Conservation (phyloP, 35 echinoderm and acorn worm species). For the Patiria miniata region DNA sequence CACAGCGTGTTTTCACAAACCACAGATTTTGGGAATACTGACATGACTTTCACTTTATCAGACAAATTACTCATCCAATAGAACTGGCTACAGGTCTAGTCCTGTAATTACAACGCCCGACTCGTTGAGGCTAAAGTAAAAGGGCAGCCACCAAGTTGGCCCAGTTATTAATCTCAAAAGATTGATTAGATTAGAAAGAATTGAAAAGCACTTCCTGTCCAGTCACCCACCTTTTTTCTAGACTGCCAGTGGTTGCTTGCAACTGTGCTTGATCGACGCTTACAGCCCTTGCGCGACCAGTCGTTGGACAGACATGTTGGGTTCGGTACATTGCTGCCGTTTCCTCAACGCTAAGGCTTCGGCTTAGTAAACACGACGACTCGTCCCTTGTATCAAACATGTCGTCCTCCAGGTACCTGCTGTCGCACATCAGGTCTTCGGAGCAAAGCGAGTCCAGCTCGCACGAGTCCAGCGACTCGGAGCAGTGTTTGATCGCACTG, state of each 20-base stretch:
- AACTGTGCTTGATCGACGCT: neutral
- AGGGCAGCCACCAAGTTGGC: neutral
- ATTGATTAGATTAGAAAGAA: neutral
- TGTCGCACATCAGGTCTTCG: constrained; percentile 39
- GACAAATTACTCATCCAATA: neutral
- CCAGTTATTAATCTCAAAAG: neutral
- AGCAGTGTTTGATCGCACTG: constrained; percentile 26
- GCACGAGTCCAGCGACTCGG: constrained; percentile 25
- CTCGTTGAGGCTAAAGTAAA: too few species aligned
- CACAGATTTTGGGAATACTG: too few species aligned
- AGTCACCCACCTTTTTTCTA: constrained; percentile 22
- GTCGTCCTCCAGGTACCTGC: constrained; percentile 25
- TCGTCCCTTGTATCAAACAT: neutral
- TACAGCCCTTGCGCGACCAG: neutral
- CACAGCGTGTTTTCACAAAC: too few species aligned
- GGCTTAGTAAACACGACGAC: neutral
- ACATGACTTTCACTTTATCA: too few species aligned
- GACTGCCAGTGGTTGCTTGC: neutral
- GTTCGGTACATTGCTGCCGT: neutral
- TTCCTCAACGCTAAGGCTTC: neutral
- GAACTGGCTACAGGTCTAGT: neutral
- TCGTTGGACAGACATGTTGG: neutral
- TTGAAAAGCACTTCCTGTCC: neutral
- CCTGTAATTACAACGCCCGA: neutral
- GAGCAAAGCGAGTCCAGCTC: constrained; percentile 36